phyloP scores from a whole-genome alignment of 2,888 invertebrate species.

The Troides aeacus region DNA sequence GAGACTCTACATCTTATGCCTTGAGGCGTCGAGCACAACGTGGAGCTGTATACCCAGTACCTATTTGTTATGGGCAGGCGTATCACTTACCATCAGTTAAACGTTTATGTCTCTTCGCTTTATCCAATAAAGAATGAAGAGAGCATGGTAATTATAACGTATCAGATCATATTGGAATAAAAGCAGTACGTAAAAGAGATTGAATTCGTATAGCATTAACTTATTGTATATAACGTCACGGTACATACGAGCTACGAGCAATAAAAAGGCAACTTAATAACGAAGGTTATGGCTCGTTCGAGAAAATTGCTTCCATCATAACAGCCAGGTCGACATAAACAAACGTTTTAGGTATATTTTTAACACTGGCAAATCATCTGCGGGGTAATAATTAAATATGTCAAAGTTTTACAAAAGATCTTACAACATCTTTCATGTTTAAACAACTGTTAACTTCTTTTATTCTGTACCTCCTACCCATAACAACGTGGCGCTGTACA shows the following conservation, averaged over 20 bases:
- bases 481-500: no score
- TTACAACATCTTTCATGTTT: background rate
- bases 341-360: conserved; percentile 25
- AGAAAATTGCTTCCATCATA: conserved; percentile 44
- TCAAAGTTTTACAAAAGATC: background rate
- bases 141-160: background rate
- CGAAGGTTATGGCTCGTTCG: conserved; percentile 43
- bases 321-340: conserved; percentile 35
- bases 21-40: no score
- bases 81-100: no score
- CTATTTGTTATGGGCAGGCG: no score
- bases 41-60: no score
- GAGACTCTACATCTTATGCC: no score
- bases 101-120: no score
- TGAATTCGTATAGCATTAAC: conserved; percentile 11
- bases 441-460: no score
- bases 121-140: no score
- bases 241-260: conserved; percentile 37
- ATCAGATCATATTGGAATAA: background rate
- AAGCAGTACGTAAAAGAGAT: conserved; percentile 1
- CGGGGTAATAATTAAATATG: background rate
- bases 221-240: conserved; percentile 26
- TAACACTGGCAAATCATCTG: background rate
- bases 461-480: no score
- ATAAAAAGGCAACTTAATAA: conserved; percentile 46